These are phyloP conservation scores for Tichodroma muraria DNA, from an alignment of 2,113 vertebrate genomes.

Conservation along the genomic window DNA sequence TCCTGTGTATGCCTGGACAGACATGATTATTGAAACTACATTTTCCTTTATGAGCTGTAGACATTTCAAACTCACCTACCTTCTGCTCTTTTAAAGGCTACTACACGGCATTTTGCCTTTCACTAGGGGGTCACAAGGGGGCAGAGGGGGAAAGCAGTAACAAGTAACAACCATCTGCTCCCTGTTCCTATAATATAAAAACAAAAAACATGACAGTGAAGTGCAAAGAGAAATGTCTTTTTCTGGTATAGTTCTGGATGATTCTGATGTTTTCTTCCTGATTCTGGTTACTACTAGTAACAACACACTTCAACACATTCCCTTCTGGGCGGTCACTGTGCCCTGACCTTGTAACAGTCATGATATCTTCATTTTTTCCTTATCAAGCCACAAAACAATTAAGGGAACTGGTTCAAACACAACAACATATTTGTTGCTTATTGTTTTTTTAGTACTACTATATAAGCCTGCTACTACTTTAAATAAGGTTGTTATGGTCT, in stretches of 20 bases:
- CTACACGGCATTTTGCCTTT: background rate
- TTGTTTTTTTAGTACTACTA: background rate
- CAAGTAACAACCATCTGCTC: background rate
- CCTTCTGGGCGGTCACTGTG: background rate
- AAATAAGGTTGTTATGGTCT: background rate
- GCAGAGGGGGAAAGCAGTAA: background rate
- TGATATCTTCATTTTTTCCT: background rate
- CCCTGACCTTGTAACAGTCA: background rate
- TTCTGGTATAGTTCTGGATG: fast-evolving
- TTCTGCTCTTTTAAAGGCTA: background rate
- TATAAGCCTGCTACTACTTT: background rate
- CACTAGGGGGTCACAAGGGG: background rate
- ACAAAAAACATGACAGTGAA: background rate
- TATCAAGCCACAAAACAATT: background rate
- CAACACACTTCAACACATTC: background rate
- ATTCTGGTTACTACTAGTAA: background rate
- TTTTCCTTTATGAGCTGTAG: background rate
- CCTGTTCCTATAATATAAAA: background rate
- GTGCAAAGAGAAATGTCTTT: background rate
- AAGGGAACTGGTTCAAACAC: background rate
- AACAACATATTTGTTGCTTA: background rate
- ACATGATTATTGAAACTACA: background rate
- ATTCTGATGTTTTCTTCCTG: background rate
- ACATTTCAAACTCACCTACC: background rate
- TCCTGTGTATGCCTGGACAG: fast-evolving